These are phyloP conservation scores for Chromis chromis DNA, from an alignment of 2,797 vertebrate species.

Conservation along the genomic window DNA sequence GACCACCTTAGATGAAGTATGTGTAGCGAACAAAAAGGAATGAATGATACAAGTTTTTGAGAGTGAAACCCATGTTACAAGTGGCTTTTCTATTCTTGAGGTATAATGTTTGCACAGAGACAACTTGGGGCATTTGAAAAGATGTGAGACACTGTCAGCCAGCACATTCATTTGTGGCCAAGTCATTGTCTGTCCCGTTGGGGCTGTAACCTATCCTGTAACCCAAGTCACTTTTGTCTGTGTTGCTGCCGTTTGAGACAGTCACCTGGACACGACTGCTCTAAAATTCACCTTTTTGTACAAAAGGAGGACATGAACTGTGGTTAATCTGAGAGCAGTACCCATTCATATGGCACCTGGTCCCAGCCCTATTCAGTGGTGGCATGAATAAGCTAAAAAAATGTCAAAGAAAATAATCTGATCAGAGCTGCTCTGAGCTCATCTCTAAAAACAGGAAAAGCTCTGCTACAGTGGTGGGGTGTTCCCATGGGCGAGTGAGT, in stretches of 20 bases:
- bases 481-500: constrained; percentile 74
- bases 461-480: constrained; percentile 59
- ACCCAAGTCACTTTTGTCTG: constrained; percentile 82
- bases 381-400: constrained; percentile 67
- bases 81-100: constrained; percentile 66
- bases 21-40: constrained; percentile 40
- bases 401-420: constrained; percentile 68
- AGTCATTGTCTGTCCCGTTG: constrained; percentile 78
- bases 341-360: constrained; percentile 80
- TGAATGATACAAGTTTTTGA: constrained; percentile 51
- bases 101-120: constrained; percentile 76
- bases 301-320: constrained; percentile 77
- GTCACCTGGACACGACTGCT: constrained; percentile 76
- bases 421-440: constrained; percentile 68
- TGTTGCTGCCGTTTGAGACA: constrained; percentile 67
- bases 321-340: constrained; percentile 74
- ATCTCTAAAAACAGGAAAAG: constrained; percentile 61
- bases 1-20: constrained; percentile 34
- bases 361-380: constrained; percentile 75
- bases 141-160: constrained; percentile 64
- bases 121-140: constrained; percentile 75
- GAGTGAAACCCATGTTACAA: constrained; percentile 61
- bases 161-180: constrained; percentile 71
- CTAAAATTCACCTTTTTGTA: constrained; percentile 81
- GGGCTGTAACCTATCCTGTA: constrained; percentile 80